Evolutionary conservation across 64 coral and sea anemone species (phyloP), one percentile per base, ranked within the genome.

Genomic region (Catalaphyllia jardinei): DNA sequence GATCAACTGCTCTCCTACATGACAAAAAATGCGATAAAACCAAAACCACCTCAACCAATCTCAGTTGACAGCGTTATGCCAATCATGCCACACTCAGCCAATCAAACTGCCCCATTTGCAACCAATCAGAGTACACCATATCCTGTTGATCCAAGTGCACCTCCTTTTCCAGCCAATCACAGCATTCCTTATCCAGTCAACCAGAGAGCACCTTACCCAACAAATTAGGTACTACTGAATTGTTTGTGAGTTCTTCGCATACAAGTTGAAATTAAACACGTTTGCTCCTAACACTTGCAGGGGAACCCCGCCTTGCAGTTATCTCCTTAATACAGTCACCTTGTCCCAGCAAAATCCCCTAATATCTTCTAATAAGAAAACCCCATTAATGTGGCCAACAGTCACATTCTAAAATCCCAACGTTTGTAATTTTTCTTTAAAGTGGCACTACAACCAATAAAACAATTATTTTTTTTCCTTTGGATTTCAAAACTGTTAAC

Each of bases 1-100:
- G 92, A 75, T 7, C 95, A 97, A 76, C 86, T 97, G 15, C 77
- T 97, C n/a, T 87, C 86, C 19, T 97, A 87, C 72, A 91, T 93
- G 88, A 87, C 73, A 86, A 75, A 80, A 80, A 86, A 84, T 90
- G 54, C 73, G 29, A 67, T 91, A 31, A 93, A 91, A 71, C 91
- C 95, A 71, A 89, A 86, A 59, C 83, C 91, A 54, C 62, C 77
- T 62, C 92, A 39, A 19, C 88, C 88, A 25, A 52, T 91, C 3
- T 72, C 75, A 55, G 65, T 89, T 50, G 81, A 85, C 22, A 85
- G 19, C 39, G 52, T 85, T 25, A 25, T 50, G 22, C 81, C 81
- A 71, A 85, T 85, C 63, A 69, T 85, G 63, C 62, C 81, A 29
- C 33, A 67, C 71, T 71, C 81, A 29, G 38, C 64, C 24, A 90